Evolutionary conservation across 2,888 invertebrate species (phyloP).

Genomic region (Notodonta ziczac): DNA sequence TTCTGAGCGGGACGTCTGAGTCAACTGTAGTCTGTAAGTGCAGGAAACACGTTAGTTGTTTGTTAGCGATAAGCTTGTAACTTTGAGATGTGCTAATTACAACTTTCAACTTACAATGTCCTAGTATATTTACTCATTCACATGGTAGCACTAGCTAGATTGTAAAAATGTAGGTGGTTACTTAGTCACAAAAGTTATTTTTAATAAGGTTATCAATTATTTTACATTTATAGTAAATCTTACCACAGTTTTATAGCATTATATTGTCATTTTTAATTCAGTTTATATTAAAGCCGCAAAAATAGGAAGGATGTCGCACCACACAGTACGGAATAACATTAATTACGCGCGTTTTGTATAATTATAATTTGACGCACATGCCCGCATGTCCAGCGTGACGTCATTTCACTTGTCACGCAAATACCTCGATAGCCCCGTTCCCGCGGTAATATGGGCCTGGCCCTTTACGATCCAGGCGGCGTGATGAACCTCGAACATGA

Average conservation of each 20-base stretch:
- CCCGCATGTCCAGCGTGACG: conserved; percentile 41
- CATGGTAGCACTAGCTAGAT: too few species aligned
- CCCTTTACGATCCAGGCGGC: conserved; percentile 35
- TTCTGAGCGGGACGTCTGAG: not conserved
- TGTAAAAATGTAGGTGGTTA: too few species aligned
- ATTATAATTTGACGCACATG: conserved; percentile 12
- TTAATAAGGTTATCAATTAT: too few species aligned
- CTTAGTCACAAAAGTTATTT: too few species aligned
- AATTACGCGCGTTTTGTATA: not conserved
- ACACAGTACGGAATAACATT: not conserved
- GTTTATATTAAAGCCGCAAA: not conserved
- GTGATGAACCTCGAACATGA: conserved; percentile 27
- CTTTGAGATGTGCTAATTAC: not conserved
- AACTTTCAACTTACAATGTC: not conserved
- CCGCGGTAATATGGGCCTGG: conserved; percentile 32
- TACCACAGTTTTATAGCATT: too few species aligned
- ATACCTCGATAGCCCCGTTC: conserved; percentile 54
- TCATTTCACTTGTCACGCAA: conserved; percentile 49
- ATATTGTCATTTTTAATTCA: not conserved
- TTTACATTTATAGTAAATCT: too few species aligned
- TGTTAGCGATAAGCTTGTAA: not conserved
- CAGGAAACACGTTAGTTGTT: not conserved
- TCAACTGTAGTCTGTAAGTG: not conserved
- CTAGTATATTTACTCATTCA: not conserved
- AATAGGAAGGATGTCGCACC: not conserved